Conservation (phyloP, 1,140 invertebrate species). For the Lordiphosa stackelbergi region DNA sequence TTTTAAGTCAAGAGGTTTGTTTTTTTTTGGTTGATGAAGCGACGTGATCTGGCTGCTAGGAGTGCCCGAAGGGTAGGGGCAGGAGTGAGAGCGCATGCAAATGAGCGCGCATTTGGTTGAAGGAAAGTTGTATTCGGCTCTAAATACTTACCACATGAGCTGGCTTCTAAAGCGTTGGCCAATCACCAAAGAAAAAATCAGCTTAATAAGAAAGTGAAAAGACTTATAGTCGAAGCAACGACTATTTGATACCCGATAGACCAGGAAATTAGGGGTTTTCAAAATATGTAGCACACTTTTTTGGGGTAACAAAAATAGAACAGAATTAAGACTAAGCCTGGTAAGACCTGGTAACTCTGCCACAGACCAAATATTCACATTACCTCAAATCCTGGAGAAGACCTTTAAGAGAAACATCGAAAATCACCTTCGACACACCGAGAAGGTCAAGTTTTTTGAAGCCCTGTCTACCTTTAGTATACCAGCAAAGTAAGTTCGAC, state of each 20-base stretch:
- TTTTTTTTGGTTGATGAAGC: constrained; percentile 19
- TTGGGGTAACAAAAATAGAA: background rate
- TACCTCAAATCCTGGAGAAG: too few species aligned
- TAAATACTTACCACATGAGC: constrained; percentile 69
- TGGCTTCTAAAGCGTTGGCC: constrained; percentile 58
- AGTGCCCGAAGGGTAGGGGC: constrained; percentile 14
- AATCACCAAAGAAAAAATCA: constrained; percentile 51
- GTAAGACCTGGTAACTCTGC: too few species aligned
- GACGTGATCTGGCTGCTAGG: constrained; percentile 10
- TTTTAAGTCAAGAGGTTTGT: background rate
- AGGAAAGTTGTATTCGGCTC: constrained; percentile 9
- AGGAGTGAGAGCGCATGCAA: constrained; percentile 48
- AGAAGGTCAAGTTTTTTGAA: too few species aligned
- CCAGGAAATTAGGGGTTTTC: background rate
- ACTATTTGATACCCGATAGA: constrained; percentile 2
- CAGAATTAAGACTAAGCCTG: too few species aligned
- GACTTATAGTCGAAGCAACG: background rate
- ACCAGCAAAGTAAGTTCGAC: too few species aligned
- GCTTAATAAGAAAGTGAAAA: constrained; percentile 42
- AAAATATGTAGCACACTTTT: background rate
- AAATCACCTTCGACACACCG: too few species aligned
- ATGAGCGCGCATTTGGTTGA: constrained; percentile 49
- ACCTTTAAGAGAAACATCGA: too few species aligned
- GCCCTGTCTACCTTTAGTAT: too few species aligned
- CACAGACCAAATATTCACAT: too few species aligned